Conservation (phyloP, 2,797 vertebrate genomes). For the Tragopan temminckii region DNA sequence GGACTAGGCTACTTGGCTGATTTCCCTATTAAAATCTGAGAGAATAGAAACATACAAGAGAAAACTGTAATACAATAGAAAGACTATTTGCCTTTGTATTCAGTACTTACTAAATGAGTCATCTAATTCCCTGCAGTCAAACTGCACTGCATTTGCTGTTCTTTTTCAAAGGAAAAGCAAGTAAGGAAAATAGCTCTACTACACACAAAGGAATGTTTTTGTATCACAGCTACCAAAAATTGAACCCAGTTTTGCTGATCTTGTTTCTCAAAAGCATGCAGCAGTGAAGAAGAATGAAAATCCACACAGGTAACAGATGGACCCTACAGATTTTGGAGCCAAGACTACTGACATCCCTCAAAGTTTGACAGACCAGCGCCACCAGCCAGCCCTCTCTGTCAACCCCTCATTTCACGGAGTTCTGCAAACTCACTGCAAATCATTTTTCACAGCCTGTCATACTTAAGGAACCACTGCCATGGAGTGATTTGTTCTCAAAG, state of each 20-base stretch:
- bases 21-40: slow-evolving; percentile 1
- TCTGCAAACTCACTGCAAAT: background rate
- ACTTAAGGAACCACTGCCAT: background rate
- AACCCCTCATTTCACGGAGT: background rate
- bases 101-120: slow-evolving; percentile 32
- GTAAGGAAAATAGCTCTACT: background rate
- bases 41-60: background rate
- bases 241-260: background rate
- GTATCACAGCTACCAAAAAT: slow-evolving; percentile 32
- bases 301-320: background rate
- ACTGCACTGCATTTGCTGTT: background rate
- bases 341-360: background rate
- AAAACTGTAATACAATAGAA: slow-evolving; percentile 11
- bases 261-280: background rate
- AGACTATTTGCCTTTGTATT: background rate
- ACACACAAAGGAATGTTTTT: slow-evolving; percentile 16
- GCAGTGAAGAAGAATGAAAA: slow-evolving; percentile 4
- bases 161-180: slow-evolving; percentile 16
- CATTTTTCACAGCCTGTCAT: background rate
- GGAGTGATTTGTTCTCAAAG: background rate
- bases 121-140: slow-evolving; percentile 3
- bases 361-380: background rate
- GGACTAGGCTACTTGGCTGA: background rate
- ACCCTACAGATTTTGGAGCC: background rate
- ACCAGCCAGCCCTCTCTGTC: background rate